Conservation (phyloP, 2,113 vertebrate species). For the Rhabdomys dilectus region DNA sequence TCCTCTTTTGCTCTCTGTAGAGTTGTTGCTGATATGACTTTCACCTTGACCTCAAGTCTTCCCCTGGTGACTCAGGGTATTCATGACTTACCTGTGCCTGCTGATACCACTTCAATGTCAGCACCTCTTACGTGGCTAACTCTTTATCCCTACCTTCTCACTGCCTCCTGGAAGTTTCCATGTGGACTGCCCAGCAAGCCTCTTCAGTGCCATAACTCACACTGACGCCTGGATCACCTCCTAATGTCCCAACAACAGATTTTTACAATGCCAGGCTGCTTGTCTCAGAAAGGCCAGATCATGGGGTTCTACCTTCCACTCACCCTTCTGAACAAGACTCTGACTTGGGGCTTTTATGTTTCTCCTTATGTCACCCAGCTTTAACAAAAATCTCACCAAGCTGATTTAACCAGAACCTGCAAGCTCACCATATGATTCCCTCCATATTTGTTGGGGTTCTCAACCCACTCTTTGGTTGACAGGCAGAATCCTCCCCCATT, state of each 20-base stretch:
- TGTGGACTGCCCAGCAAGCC: background rate
- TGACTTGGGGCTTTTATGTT: background rate
- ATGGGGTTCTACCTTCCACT: background rate
- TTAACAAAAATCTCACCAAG: background rate
- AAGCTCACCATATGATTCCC: background rate
- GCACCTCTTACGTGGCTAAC: no score
- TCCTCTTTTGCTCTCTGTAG: background rate
- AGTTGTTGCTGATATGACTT: background rate
- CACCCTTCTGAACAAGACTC: background rate
- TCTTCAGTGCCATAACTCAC: background rate
- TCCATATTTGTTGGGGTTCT: background rate
- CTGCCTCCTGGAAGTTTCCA: background rate
- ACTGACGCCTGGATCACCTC: accelerated
- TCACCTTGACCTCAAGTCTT: background rate
- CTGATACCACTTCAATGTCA: background rate
- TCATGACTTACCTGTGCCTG: background rate
- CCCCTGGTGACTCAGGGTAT: background rate
- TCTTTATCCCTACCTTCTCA: background rate
- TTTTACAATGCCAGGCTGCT: background rate
- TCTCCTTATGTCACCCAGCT: background rate
- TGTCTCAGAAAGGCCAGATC: background rate
- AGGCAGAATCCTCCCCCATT: background rate
- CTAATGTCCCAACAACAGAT: background rate
- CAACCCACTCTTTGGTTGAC: background rate
- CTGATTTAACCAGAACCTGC: background rate